Evolutionary conservation across 2,888 invertebrate genomes (phyloP).

Genomic region (Eilema sororculum): DNA sequence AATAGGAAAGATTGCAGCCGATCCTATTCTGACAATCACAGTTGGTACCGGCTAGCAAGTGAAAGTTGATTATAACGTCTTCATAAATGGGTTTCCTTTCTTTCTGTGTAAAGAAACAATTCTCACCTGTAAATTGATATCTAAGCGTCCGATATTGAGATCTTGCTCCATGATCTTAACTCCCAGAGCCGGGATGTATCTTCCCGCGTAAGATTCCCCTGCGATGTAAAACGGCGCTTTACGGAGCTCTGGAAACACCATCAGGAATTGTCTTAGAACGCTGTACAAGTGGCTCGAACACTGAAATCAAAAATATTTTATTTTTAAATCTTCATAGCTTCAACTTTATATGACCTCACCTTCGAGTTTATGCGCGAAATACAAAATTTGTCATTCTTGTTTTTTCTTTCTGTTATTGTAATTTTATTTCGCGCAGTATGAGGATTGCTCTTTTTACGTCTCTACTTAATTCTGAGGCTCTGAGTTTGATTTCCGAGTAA

Average conservation of each 20-base stretch:
- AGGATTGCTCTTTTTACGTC: no score
- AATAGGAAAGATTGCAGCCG: no score
- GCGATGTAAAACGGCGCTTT: conserved; percentile 87
- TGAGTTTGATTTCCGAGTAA: no score
- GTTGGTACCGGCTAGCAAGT: no score
- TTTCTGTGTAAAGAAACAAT: neutral
- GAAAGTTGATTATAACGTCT: no score
- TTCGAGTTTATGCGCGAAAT: no score
- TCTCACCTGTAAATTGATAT: conserved; percentile 78
- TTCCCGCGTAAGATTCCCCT: conserved; percentile 89
- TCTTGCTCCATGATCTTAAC: conserved; percentile 64
- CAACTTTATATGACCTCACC: no score
- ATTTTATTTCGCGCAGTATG: no score
- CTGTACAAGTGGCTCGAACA: conserved; percentile 84
- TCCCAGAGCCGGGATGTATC: conserved; percentile 85
- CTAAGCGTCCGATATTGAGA: conserved; percentile 47
- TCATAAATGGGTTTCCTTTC: no score
- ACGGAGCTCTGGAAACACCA: conserved; percentile 85
- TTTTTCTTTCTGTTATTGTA: no score
- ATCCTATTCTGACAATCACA: no score
- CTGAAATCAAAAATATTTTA: conserved; percentile 50
- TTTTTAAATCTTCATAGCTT: neutral
- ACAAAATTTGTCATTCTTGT: no score
- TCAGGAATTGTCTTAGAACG: conserved; percentile 85
- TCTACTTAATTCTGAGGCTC: neutral